Base-by-base conservation (phyloP, 2,888 invertebrate species). In the Eupsilia transversa region DNA sequence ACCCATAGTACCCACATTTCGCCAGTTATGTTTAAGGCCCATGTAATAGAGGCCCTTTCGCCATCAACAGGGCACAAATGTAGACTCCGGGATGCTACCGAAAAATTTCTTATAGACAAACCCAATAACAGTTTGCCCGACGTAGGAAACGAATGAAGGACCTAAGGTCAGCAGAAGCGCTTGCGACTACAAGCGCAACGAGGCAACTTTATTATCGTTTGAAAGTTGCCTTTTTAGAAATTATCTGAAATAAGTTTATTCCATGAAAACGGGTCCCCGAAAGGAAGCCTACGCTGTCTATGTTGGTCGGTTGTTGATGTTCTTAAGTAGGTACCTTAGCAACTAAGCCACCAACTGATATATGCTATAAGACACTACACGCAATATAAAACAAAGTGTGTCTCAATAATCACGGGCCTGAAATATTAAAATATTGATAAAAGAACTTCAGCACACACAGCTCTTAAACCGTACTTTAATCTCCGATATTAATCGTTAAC, bases 401-500 rank as follows among this genome's bases (percentile, higher is more conserved):
- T 7, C 14, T 14, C 10, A 23, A 38, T 49, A 17, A 64, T 35
- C 20, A 30, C 1, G 0, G 2, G 3, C 17, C 17, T 35, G 20
- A 46, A 54, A n/a, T 17, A 65, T 43, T 64, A n/a, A 64, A 54
- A 54, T 43, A 43, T 76, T 71, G 72, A 72, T 71, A 17, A 77
- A 63, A 56, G 27, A 43, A 43, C 35, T 46, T 56, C 20, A n/a
- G 72, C 49, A 9, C 59, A 14, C 49, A 59, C 27, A 71, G 61
- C 54, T 49, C 33, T 71, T 38, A 71, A 70, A 33, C 43, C 27
- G 17, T 27, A 38, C 27, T 77, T 43, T 61, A 76, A 79, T 79
- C 56, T 10, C 56, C 56, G 41, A 49, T 52, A 72, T 79, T 72
- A 77, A 72, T 46, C 67, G 63, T 59, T 68, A 67, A 30, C 56